Evolutionary conservation across 1,140 invertebrate genomes (phyloP), one percentile per base, ranked within the genome.

Genomic region (Musca vetustissima): DNA sequence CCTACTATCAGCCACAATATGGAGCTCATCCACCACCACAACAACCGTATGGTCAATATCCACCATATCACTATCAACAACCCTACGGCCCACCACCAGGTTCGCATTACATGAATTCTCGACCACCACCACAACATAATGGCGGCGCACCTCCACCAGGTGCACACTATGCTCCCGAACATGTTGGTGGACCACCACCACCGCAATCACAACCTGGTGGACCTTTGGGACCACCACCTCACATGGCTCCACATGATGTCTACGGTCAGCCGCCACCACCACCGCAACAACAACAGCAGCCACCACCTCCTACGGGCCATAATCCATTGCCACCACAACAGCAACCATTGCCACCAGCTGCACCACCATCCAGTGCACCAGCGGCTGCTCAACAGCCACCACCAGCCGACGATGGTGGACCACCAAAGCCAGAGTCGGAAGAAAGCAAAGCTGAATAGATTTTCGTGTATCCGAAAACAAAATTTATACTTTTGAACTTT

Each of bases 1-100:
- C 86, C 7, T 89, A 89, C 70, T 88, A 89, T 72, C 85, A 88
- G 21, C 88, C 88, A 32, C 88, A 89, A 68, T 87, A 88, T 70
- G 84, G 85, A 0, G 87, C 87, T 28, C 87, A 88, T 75, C 87
- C 87, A 69, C 57, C 57, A 55, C 83, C 86, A 9, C 84, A 87
- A 2, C 88, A 88, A 79, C 85, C 86, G 2, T 87, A 87, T 49
- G 78, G 85, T 4, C 86, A 87, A 70, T 85, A 85, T 72, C 75
- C 85, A 22, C 85, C 85, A 2, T 84, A 86, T 79, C 76, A 79
- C 0, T 90, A 90, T 70, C 89, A 90, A 76, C 86, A 87, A 2
- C 87, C 89, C 13, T 89, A 89, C 83, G 83, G 84, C 75, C 70
- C 83, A 83, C 70, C 85, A 1, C 88, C 88, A 64, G 83, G 83